phyloP scores from a whole-genome alignment of 2,888 invertebrate species.

The Dasypogon diadema region DNA sequence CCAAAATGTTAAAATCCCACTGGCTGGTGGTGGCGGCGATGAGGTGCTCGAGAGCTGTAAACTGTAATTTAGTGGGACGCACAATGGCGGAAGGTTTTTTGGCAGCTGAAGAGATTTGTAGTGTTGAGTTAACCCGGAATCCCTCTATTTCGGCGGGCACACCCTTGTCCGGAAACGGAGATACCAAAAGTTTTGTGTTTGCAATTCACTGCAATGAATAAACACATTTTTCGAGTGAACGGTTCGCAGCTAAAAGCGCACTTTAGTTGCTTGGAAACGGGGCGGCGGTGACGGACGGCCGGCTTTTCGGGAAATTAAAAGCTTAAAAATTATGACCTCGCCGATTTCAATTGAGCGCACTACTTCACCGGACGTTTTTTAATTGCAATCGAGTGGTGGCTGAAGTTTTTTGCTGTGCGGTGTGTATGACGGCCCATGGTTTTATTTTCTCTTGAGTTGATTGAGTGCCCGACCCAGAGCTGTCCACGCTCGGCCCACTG shows the following conservation, averaged over 20 bases:
- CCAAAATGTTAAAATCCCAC: background rate
- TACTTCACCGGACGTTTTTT: slow-evolving; percentile 5
- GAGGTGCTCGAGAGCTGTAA: slow-evolving; percentile 6
- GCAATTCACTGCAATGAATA: slow-evolving; percentile 24
- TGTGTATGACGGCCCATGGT: background rate
- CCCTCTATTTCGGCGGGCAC: background rate
- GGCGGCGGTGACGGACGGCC: background rate
- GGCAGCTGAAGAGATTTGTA: slow-evolving; percentile 24
- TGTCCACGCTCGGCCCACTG: background rate
- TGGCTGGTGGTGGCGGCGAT: background rate
- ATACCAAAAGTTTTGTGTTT: slow-evolving; percentile 36
- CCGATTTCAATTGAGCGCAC: slow-evolving; percentile 23
- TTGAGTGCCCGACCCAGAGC: background rate
- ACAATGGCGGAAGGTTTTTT: slow-evolving; percentile 18
- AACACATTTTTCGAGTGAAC: slow-evolving; percentile 33
- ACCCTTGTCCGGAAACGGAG: background rate
- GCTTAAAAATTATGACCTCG: slow-evolving; percentile 13
- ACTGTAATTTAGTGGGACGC: slow-evolving; percentile 28
- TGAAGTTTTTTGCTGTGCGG: background rate
- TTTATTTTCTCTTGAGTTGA: slow-evolving; percentile 6
- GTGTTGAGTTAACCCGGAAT: slow-evolving; percentile 8
- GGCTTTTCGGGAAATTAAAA: slow-evolving; percentile 35
- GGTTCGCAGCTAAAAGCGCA: slow-evolving; percentile 11
- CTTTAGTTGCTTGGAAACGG: background rate
- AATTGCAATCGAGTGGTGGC: background rate